Evolutionary conservation across 2,797 vertebrate genomes (phyloP), one percentile per base, ranked within the genome.

Genomic region (Anguilla anguilla): DNA sequence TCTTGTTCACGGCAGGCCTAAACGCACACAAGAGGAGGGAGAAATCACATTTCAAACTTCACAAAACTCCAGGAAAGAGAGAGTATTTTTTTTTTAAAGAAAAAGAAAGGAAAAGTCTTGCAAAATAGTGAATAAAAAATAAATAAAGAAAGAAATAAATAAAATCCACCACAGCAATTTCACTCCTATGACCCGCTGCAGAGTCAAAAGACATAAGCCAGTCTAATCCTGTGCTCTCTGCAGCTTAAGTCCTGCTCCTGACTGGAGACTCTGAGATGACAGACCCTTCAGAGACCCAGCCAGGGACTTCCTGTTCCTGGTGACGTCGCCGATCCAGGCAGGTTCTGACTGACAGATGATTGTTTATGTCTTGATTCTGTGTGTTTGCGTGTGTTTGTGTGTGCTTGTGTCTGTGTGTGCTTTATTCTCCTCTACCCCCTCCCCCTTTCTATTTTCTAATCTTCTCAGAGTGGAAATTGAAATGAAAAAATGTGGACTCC

Each of bases 191-290:
- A 94, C 95, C 91, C 90, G 84, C 90, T 91, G 92, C 90, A 93
- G 93, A 96, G 95, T 96, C 93, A 96, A 95, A 96, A 94, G 93
- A 96, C 94, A 92, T 95, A 96, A 97, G 83, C 94, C 95, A 93
- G 92, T 96, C 94, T 97, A 98, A 98, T 97, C 95, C 95, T 93
- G 90, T 53, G 79, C 93, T 95, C 95, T 95, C 92, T 92, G 93
- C 94, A 95, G 93, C 94, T 95, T 95, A 95, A 95, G 96, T 95
- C 94, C 93, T 91, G 88, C 93, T 94, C 93, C 91, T 90, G 92
- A 91, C 94, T 96, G 93, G 92, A 93, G 95, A 91, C 91, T 90
- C 93, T 92, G 0, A n/a, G 89, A 89, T 93, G 93, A 95, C 89
- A 92, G 86, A 89, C 86, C 91, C 91, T 93, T 93, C 91, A 88